phyloP scores from a whole-genome alignment of 2,888 invertebrate species.

The Antheraea yamamai region DNA sequence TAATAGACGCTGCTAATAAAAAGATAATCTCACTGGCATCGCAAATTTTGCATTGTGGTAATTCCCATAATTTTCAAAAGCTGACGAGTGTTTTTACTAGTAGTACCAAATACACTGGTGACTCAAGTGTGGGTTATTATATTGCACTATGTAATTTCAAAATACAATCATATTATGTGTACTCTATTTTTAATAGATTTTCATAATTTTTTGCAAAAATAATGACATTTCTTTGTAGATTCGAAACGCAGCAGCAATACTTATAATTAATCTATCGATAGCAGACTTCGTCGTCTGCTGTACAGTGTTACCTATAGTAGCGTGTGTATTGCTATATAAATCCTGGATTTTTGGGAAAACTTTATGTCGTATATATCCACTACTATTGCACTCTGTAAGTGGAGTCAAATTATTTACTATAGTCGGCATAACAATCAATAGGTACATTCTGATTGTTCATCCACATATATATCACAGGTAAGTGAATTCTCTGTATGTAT shows the following conservation, averaged over 20 bases:
- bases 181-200: not conserved
- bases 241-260: constrained; percentile 30
- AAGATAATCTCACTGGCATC: not conserved
- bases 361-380: constrained; percentile 25
- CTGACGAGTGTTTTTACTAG: no score
- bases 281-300: constrained; percentile 25
- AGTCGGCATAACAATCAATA: constrained; percentile 28
- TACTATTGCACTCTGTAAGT: constrained; percentile 20
- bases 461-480: constrained; percentile 28
- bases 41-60: not conserved
- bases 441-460: constrained; percentile 29
- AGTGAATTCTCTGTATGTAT: constrained; percentile 5
- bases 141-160: no score
- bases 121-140: no score
- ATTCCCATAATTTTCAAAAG: not conserved
- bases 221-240: constrained; percentile 18
- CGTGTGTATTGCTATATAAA: constrained; percentile 16
- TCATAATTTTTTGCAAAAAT: not conserved
- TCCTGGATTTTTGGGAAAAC: constrained; percentile 27
- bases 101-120: no score
- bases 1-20: no score
- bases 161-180: no score
- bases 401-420: constrained; percentile 21
- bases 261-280: constrained; percentile 29
- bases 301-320: constrained; percentile 22